Evolutionary conservation across 2,888 invertebrate genomes (phyloP), one percentile per base, ranked within the genome.

Genomic region (Oscheius sp.): DNA sequence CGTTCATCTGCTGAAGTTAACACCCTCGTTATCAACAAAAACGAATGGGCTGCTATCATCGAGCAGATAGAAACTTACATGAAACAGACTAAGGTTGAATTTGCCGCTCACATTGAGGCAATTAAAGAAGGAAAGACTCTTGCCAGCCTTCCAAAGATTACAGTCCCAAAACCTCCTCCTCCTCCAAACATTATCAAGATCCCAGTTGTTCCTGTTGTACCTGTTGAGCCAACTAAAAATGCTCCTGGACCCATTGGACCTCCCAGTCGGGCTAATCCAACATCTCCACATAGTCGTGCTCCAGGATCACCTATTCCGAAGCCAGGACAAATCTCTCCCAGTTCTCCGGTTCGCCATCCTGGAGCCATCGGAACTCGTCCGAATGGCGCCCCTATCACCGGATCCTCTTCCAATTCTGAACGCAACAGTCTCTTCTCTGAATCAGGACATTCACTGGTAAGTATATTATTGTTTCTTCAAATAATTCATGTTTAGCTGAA

Each of bases 91-190:
- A 78, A 76, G 59, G 69, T 47, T 6, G 81, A 84, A 14, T 75
- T 75, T 51, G 28, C 56, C 17, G 59, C 33, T 2, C 78, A 82
- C 50, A 80, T 84, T 17, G 76, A 80, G 20, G 44, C 71, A 38
- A 71, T 84, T 44, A 74, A 72, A 36, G 51, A 28, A 22, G 84
- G 84, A 44, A 84, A 83, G 67, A 66, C 71, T 8, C 71, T 84
- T 38, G 66, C 76, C 9, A 65, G 70, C 20, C 71, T 84, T 47
- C 78, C 82, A 5, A 70, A 70, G 28, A 70, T 85, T 45, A 61
- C 71, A 12, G 75, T 84, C 9, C 74, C 82, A 5, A 76, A 77
- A 61, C 83, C 83, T 9, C 83, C 84, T 22, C 22, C 17, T 12
- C 47, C 64, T 1, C 80, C 84, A 44, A 78, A 81, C 32, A 38